A percentile compares a stretch with the other conserved stretches of the same genome.
Conservation (phyloP, 2,888 invertebrate genomes). For the Lycia hirtaria region DNA sequence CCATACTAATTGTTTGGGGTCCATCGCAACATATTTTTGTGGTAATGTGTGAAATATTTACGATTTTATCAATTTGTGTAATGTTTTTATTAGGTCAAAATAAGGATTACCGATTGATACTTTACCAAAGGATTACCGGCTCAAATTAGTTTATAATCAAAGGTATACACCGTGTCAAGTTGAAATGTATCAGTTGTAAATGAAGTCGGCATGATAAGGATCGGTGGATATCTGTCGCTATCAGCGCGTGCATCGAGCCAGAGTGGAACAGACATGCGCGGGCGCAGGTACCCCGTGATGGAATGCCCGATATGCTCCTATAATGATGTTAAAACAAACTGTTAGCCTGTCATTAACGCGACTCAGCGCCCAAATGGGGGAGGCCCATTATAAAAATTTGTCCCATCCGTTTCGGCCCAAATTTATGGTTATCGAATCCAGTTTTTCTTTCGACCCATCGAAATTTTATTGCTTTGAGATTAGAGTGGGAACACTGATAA, state of each 20-base stretch:
- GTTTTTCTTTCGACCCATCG: constrained; percentile 77
- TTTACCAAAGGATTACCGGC: too few species aligned
- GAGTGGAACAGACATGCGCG: constrained; percentile 55
- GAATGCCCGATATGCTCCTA: constrained; percentile 82
- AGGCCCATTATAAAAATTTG: constrained; percentile 85
- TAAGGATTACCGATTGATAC: too few species aligned
- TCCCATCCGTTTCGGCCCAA: constrained; percentile 83
- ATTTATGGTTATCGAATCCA: constrained; percentile 83
- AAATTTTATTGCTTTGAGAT: constrained; percentile 81
- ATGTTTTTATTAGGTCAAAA: too few species aligned
- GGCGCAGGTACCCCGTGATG: constrained; percentile 75
- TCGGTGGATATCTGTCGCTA: constrained; percentile 45
- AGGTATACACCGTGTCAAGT: neutral
- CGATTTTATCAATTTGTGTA: too few species aligned
- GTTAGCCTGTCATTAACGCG: constrained; percentile 83
- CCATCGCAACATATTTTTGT: too few species aligned
- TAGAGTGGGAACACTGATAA: constrained; percentile 83
- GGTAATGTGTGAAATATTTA: too few species aligned
- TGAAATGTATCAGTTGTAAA: constrained; percentile 39
- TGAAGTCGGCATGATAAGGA: constrained; percentile 48
- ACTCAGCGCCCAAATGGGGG: constrained; percentile 78
- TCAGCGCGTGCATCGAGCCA: constrained; percentile 56
- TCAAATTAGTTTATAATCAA: too few species aligned
- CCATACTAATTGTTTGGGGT: too few species aligned
- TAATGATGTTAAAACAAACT: constrained; percentile 86